phyloP scores from a whole-genome alignment of 2,797 vertebrate species.

The Cryptoprocta ferox region DNA sequence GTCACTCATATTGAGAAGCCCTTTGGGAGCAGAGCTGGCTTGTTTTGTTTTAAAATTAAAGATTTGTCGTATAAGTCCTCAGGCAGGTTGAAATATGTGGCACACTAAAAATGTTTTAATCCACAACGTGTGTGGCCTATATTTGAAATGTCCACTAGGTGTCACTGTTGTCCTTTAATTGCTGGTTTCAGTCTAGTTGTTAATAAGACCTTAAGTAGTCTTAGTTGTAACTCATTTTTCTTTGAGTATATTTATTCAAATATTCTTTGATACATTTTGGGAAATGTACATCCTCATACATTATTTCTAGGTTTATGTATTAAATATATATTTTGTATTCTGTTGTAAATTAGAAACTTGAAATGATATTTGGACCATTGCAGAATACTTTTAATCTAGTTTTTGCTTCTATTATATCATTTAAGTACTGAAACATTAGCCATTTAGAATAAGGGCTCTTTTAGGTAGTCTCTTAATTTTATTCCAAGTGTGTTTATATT shows the following conservation, averaged over 20 bases:
- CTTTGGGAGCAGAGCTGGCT: not conserved
- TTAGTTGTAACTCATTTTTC: constrained; percentile 39
- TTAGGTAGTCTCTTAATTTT: constrained; percentile 61
- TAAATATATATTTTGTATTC: constrained; percentile 27
- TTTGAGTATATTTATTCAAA: not conserved
- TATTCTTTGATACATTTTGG: constrained; percentile 38
- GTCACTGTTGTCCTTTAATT: constrained; percentile 83
- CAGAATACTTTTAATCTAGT: constrained; percentile 55
- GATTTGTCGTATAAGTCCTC: not conserved
- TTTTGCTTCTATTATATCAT: constrained; percentile 35
- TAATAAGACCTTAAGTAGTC: not conserved
- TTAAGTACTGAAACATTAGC: constrained; percentile 48
- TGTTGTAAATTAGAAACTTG: constrained; percentile 43
- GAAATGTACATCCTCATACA: not conserved
- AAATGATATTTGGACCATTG: constrained; percentile 38
- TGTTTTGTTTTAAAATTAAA: constrained; percentile 48
- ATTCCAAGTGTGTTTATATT: constrained; percentile 66
- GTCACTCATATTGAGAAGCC: not conserved
- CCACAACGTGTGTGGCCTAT: not conserved
- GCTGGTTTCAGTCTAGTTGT: not conserved
- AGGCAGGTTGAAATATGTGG: not conserved
- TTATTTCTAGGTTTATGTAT: constrained; percentile 46
- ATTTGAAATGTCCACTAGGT: constrained; percentile 84
- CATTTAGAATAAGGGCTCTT: constrained; percentile 42
- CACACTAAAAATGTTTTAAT: not conserved